Base-by-base conservation (phyloP, 2,888 invertebrate species). In the Nemapogon koenigi region DNA sequence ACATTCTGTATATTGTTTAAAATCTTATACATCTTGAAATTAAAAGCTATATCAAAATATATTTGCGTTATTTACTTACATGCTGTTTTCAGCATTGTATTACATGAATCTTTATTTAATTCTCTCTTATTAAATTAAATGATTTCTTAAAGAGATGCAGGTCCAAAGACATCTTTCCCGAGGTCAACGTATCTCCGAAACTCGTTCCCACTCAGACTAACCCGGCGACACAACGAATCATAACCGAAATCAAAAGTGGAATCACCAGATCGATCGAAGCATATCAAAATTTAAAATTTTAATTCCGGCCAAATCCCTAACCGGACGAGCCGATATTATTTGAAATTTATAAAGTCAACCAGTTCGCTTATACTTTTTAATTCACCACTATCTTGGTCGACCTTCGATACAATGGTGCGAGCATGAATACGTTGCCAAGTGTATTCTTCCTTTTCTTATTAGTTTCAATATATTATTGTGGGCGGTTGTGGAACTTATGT, bases 361-460 rank as follows among this genome's bases (percentile, higher is more conserved):
- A 53, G 57, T 59, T 59, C 64, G 60, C 62, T 78, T 76, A 75
- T 73, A 78, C 76, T 76, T 78, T 76, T 76, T 76, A 75, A 76
- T 75, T 72, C 64, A 66, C 40, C 37, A 41, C 43, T 66, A 70
- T 68, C 64, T 60, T 59, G 61, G 54, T 58, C 65, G 73, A 72
- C 73, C 76, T 75, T 75, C 72, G 68, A 55, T 62, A 57, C 63
- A 52, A 57, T 59, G 62, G 37, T 33, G 59, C 59, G 63, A 62
- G n/a, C 62, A 71, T 72, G 67, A 63, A 73, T 68, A 65, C 62
- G 56, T 70, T n/a, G n/a, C n/a, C n/a, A n/a, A n/a, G n/a, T n/a
- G n/a, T n/a, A n/a, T n/a, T n/a, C n/a, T n/a, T n/a, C n/a, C n/a
- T n/a, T n/a, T n/a, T n/a, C n/a, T n/a, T n/a, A n/a, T n/a, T n/a